phyloP scores from a whole-genome alignment of 2,797 vertebrate species.

The Muraenolepis orangiensis region DNA sequence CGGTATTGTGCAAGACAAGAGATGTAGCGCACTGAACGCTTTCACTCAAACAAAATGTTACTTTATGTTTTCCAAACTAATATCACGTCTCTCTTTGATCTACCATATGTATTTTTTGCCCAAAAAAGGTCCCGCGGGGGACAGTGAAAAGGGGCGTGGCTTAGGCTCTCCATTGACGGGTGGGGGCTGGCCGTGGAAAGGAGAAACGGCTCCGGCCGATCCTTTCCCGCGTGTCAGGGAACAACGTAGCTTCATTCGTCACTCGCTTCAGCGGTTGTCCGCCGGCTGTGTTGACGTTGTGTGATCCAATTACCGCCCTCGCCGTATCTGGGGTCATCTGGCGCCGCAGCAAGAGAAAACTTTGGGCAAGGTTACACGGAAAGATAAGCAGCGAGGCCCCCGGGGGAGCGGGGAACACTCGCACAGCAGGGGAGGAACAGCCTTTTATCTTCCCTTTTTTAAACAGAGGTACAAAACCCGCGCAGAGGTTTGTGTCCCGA shows the following conservation, averaged over 20 bases:
- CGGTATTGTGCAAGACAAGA: too few relatives aligned
- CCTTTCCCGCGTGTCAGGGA: constrained; percentile 24
- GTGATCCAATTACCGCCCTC: constrained; percentile 70
- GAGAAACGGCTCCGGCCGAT: constrained; percentile 38
- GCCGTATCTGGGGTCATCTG: constrained; percentile 70
- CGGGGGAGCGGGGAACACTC: constrained; percentile 25
- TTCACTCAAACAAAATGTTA: too few relatives aligned
- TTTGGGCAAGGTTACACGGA: constrained; percentile 63
- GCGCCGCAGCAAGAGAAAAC: constrained; percentile 38
- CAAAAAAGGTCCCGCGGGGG: too few relatives aligned
- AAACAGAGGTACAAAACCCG: constrained; percentile 26
- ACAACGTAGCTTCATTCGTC: constrained; percentile 54
- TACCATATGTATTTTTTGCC: too few relatives aligned
- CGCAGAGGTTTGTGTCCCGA: constrained; percentile 36
- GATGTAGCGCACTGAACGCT: too few relatives aligned
- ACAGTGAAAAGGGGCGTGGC: too few relatives aligned
- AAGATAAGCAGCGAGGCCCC: constrained; percentile 52
- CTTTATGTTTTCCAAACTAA: too few relatives aligned
- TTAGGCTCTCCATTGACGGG: too few relatives aligned
- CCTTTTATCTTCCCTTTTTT: constrained; percentile 41
- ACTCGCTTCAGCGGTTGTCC: constrained; percentile 34
- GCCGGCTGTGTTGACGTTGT: constrained; percentile 61
- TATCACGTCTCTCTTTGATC: too few relatives aligned
- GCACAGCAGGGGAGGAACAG: constrained; percentile 47
- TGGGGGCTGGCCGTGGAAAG: neutral